phyloP scores from a whole-genome alignment of 1,140 invertebrate genomes.

The Hesperophylax magnus region DNA sequence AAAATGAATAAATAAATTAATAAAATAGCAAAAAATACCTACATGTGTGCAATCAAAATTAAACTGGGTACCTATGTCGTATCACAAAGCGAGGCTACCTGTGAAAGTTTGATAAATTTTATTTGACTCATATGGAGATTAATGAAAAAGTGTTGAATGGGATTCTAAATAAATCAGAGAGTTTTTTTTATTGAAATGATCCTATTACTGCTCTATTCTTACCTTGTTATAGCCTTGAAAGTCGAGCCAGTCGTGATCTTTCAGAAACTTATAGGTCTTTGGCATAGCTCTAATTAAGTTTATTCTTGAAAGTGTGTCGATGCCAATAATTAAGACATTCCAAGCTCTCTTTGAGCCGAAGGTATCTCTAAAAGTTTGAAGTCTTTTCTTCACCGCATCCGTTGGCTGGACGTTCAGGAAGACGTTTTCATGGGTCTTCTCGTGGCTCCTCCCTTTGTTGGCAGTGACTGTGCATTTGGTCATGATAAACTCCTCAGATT shows the following conservation, averaged over 20 bases:
- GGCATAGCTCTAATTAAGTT: conserved; percentile 86
- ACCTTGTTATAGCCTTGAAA: conserved; percentile 71
- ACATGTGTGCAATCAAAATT: too few relatives aligned
- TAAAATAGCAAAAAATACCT: too few relatives aligned
- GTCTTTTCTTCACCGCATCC: conserved; percentile 44
- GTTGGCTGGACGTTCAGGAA: conserved; percentile 61
- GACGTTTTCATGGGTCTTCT: conserved; percentile 62
- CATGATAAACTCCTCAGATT: conserved; percentile 68
- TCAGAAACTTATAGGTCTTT: conserved; percentile 77
- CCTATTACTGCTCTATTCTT: conserved; percentile 23
- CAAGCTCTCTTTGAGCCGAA: conserved; percentile 60
- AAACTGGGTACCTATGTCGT: too few relatives aligned
- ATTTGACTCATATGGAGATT: too few relatives aligned
- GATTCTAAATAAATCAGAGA: too few relatives aligned
- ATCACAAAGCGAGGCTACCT: too few relatives aligned
- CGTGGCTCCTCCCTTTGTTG: conserved; percentile 58
- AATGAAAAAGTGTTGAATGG: too few relatives aligned
- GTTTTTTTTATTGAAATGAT: too few relatives aligned
- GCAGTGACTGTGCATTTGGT: conserved; percentile 66
- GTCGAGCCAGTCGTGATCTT: conserved; percentile 71
- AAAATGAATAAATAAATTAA: too few relatives aligned
- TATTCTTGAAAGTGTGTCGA: conserved; percentile 86
- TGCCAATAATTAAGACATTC: conserved; percentile 82
- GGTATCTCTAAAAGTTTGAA: conserved; percentile 55
- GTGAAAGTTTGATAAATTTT: too few relatives aligned